Conservation (phyloP, 2,888 invertebrate species). For the Mythimna ferrago region DNA sequence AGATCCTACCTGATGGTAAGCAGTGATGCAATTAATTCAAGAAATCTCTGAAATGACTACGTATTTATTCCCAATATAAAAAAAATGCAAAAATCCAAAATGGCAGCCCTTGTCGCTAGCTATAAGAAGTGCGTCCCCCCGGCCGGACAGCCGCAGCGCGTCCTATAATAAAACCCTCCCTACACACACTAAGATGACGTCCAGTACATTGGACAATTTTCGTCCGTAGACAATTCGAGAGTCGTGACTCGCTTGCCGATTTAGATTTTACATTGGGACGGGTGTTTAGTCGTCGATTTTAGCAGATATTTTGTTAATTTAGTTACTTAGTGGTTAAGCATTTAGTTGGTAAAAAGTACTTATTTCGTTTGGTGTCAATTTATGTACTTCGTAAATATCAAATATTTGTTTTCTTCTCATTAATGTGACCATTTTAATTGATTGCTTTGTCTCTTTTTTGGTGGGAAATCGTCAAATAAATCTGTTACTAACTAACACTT, state of each 20-base stretch:
- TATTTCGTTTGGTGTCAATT: neutral
- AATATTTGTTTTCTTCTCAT: too few species aligned
- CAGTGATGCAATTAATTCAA: too few species aligned
- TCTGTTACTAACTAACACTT: too few species aligned
- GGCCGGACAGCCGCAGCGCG: conserved; percentile 76
- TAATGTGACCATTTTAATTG: neutral
- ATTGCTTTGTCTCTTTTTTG: too few species aligned
- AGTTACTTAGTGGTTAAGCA: neutral
- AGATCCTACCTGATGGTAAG: too few species aligned
- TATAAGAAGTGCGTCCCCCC: conserved; percentile 84
- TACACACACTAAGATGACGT: conserved; percentile 86
- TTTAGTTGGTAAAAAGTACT: neutral
- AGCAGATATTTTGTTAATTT: conserved; percentile 21
- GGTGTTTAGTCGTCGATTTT: neutral
- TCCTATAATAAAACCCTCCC: conserved; percentile 86
- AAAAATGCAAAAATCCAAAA: conserved; percentile 56
- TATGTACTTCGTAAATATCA: neutral
- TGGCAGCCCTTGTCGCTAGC: conserved; percentile 79
- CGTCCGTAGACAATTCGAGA: conserved; percentile 74
- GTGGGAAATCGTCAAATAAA: too few species aligned
- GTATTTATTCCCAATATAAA: neutral
- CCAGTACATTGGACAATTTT: conserved; percentile 88
- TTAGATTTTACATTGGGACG: conserved; percentile 71
- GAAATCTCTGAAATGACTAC: too few species aligned
- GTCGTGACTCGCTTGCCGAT: conserved; percentile 85